A percentile compares a stretch with the other conserved stretches of the same genome.
These are phyloP conservation scores for Frankliniella fusca DNA, from an alignment of 2,888 invertebrate species.

Conservation along the genomic window DNA sequence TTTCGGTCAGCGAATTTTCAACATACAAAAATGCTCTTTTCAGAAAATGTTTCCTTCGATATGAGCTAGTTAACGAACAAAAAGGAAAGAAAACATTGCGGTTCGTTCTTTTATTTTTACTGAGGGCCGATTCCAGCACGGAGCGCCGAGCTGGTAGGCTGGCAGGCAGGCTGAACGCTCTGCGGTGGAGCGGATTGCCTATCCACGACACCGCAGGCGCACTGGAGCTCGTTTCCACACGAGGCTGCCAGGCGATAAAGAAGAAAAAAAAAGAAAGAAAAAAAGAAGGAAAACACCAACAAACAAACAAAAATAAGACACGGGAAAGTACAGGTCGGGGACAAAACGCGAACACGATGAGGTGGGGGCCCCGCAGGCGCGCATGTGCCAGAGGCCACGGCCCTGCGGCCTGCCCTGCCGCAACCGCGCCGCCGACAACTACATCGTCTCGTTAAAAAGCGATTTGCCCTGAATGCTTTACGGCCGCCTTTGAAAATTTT, in stretches of 20 bases:
- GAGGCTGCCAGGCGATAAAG: no score
- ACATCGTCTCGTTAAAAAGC: not conserved
- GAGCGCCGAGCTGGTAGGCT: not conserved
- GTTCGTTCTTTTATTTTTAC: no score
- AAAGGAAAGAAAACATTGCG: no score
- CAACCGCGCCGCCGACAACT: not conserved
- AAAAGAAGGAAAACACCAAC: no score
- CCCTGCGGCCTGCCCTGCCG: not conserved
- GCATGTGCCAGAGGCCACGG: no score
- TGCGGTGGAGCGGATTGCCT: not conserved
- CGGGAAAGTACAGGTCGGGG: not conserved
- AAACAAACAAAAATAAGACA: no score
- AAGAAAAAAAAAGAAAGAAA: no score
- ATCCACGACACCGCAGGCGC: not conserved
- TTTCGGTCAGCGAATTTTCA: no score
- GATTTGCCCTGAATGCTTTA: slow-evolving; percentile 20
- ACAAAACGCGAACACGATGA: not conserved
- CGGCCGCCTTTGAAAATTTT: not conserved
- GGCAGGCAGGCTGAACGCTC: not conserved
- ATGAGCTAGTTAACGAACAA: no score
- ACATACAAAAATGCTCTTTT: no score
- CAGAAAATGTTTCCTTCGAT: no score
- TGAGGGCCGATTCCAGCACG: not conserved
- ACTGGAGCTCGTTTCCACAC: not conserved
- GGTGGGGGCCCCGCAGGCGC: no score